A percentile compares a stretch with the other conserved stretches of the same genome.
Evolutionary conservation across 2,888 invertebrate genomes (phyloP).

Genomic region (Resseliella maxima): DNA sequence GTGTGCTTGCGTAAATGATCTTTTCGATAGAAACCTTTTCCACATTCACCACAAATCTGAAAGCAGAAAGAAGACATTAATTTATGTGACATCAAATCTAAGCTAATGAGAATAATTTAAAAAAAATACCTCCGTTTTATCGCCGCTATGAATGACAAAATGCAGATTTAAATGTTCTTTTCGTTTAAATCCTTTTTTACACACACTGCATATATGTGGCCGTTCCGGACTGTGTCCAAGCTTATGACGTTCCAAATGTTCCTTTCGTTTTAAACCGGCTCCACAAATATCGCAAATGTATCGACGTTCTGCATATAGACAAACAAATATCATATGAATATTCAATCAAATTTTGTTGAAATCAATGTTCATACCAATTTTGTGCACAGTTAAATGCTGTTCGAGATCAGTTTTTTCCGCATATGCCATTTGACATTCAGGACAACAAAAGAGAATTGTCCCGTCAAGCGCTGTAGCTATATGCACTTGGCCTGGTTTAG

Average conservation of each 20-base stretch:
- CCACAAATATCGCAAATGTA: conserved; percentile 83
- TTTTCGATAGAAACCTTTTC: conserved; percentile 78
- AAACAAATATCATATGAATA: neutral
- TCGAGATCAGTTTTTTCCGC: conserved; percentile 84
- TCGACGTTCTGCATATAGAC: conserved; percentile 69
- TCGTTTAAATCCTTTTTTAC: conserved; percentile 83
- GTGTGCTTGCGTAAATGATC: conserved; percentile 85
- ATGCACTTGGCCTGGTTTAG: conserved; percentile 83
- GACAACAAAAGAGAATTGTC: conserved; percentile 80
- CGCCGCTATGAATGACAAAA: conserved; percentile 85
- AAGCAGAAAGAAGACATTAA: conserved; percentile 53
- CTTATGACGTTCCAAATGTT: conserved; percentile 82
- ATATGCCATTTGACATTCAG: conserved; percentile 85
- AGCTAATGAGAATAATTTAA: neutral
- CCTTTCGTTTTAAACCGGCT: conserved; percentile 81
- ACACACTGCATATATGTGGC: conserved; percentile 81
- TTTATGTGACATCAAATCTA: conserved; percentile 14
- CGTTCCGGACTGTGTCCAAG: conserved; percentile 84
- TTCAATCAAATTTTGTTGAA: neutral
- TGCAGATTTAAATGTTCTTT: conserved; percentile 86
- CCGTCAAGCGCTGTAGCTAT: conserved; percentile 82
- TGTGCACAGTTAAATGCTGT: conserved; percentile 80
- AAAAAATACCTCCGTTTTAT: conserved; percentile 77
- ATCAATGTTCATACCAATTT: conserved; percentile 70
- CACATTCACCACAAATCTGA: conserved; percentile 63